Base-by-base conservation (phyloP, 1,140 invertebrate species). In the Oncopeltus fasciatus region DNA sequence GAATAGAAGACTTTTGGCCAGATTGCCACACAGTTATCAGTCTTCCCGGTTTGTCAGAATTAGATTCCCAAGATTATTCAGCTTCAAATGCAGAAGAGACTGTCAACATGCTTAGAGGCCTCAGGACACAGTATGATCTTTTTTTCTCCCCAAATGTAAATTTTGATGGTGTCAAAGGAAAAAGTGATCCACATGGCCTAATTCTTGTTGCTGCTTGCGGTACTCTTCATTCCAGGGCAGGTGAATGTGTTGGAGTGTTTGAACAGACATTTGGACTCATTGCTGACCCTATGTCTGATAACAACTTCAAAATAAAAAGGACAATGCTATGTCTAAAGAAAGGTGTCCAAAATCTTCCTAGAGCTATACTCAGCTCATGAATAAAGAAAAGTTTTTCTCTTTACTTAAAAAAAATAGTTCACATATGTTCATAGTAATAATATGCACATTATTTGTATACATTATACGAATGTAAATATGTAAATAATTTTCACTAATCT, bases 261-360 rank as follows among this genome's bases (percentile, higher is more conserved):
- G 80, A 83, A 65, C 80, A 83, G 67, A 67, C 75, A 18, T 84
- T 84, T 72, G 77, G 76, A 5, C 67, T 85, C 16, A 70, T 80
- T 3, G 74, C 76, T 59, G 81, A 84, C 73, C 82, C 82, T 1
- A 72, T 70, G 60, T 67, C 68, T 21, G 70, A 75, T 2, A 82
- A 83, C 68, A 83, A 80, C 66, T 84, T 78, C 77, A 83, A 82
- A 70, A 77, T 83, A 38, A 83, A 82, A 67, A 56, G 28, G 24
- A 72, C 69, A 21, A 43, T 66, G 2, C 26, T 70, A 14, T 38
- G 51, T 33, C 51, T 69, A n/a, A n/a, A n/a, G n/a, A n/a, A n/a
- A n/a, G n/a, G n/a, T n/a, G n/a, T n/a, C n/a, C n/a, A n/a, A n/a
- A n/a, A n/a, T n/a, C n/a, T n/a, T n/a, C n/a, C n/a, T n/a, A n/a